Evolutionary conservation across 2,113 vertebrate genomes (phyloP).

Genomic region (Nestor notabilis): DNA sequence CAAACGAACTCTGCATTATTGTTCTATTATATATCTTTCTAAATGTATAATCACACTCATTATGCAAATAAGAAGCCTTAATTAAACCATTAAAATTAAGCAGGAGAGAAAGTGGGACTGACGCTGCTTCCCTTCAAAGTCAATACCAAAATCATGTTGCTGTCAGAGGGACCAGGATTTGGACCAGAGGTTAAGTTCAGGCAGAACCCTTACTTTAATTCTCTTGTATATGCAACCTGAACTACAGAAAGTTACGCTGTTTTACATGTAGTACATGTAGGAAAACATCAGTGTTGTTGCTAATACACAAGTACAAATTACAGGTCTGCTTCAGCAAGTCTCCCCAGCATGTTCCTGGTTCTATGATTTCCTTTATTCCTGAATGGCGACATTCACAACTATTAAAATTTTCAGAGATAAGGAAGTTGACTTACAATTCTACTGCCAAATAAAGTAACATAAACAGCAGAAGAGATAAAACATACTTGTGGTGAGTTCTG

Average conservation of each 20-base stretch:
- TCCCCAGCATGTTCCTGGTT: not conserved
- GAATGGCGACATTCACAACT: not conserved
- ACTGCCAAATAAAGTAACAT: not conserved
- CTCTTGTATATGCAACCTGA: not conserved
- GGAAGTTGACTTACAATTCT: not conserved
- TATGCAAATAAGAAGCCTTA: constrained; percentile 67
- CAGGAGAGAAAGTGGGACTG: not conserved
- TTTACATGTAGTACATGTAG: accelerated
- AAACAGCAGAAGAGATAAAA: not conserved
- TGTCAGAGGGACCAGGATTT: not conserved
- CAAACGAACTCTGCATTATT: constrained; percentile 10
- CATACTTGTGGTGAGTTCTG: not conserved
- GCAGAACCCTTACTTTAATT: not conserved
- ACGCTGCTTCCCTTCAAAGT: not conserved
- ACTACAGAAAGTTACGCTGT: not conserved
- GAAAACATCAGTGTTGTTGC: not conserved
- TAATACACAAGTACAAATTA: not conserved
- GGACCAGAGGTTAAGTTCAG: not conserved
- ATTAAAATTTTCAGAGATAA: not conserved
- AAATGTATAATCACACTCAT: constrained; percentile 25
- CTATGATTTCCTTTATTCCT: not conserved
- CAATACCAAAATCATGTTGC: not conserved
- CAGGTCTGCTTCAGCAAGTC: not conserved
- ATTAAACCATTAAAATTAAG: constrained; percentile 66
- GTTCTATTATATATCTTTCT: constrained; percentile 35